These are phyloP conservation scores for Platalea minor DNA, from an alignment of 2,797 vertebrate species.

Conservation along the genomic window DNA sequence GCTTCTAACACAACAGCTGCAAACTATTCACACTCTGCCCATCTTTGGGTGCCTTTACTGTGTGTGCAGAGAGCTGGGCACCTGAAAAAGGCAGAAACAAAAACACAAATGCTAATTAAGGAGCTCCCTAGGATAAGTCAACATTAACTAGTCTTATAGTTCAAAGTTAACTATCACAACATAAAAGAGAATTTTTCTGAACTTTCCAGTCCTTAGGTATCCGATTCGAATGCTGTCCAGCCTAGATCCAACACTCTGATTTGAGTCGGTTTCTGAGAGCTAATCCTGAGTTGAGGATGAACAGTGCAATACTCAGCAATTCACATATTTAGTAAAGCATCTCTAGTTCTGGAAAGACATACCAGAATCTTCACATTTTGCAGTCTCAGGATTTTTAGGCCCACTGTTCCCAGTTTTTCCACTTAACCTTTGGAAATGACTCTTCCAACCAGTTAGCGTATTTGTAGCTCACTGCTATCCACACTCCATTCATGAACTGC, in stretches of 20 bases:
- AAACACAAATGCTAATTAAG: neutral
- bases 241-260: neutral
- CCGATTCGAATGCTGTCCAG: accelerated
- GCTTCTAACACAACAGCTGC: neutral
- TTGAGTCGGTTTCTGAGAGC: neutral
- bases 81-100: neutral
- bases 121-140: neutral
- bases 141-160: neutral
- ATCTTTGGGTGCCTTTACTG: neutral
- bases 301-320: neutral
- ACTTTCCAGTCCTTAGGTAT: neutral
- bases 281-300: neutral
- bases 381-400: neutral
- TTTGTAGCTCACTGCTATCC: neutral
- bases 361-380: neutral
- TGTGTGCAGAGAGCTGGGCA: neutral
- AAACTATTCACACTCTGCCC: neutral
- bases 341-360: neutral
- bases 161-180: neutral
- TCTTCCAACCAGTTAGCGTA: neutral
- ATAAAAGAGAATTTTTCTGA: neutral
- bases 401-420: neutral
- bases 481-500: neutral
- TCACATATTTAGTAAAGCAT: neutral
- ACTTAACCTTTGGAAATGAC: neutral